Percentiles rank a stretch among this genome's conserved stretches.
Conservation (phyloP, 2,888 invertebrate genomes). For the Teleiodes luculella region DNA sequence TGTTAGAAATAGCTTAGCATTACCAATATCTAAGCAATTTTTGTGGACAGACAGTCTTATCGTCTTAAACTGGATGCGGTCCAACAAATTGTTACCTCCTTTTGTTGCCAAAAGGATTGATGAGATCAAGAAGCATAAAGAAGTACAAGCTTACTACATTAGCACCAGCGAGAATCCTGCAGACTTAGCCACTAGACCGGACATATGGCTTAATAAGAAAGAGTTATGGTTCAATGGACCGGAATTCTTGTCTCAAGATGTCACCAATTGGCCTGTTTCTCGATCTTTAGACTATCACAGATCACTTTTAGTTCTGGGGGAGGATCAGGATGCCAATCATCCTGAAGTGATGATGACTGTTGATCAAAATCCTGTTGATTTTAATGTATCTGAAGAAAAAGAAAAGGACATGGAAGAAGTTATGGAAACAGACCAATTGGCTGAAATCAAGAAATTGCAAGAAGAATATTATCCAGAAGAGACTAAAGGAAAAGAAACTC, state of each 20-base stretch:
- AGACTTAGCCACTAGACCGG: conserved; percentile 7
- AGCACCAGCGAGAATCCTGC: conserved; percentile 8
- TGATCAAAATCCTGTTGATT: background rate
- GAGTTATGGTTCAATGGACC: conserved; percentile 12
- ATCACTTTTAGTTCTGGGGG: background rate
- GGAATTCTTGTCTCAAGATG: background rate
- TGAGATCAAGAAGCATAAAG: conserved; percentile 6
- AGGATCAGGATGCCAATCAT: background rate
- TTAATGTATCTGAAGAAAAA: background rate
- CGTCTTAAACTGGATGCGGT: conserved; percentile 7
- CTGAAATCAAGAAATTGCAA: conserved; percentile 15
- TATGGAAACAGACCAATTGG: background rate
- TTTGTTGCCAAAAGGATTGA: conserved; percentile 11
- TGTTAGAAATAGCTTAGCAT: background rate
- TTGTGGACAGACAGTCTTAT: conserved; percentile 15
- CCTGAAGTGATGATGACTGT: background rate
- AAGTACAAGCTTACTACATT: background rate
- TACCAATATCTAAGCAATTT: background rate
- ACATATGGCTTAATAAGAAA: background rate
- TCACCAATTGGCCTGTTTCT: background rate
- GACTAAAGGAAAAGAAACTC: conserved; percentile 15
- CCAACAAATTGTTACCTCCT: conserved; percentile 12
- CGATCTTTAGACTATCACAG: background rate
- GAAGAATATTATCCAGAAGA: conserved; percentile 14
- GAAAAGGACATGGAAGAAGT: background rate